Evolutionary conservation across 2,113 vertebrate genomes (phyloP).

Genomic region (Burhinus oedicnemus): DNA sequence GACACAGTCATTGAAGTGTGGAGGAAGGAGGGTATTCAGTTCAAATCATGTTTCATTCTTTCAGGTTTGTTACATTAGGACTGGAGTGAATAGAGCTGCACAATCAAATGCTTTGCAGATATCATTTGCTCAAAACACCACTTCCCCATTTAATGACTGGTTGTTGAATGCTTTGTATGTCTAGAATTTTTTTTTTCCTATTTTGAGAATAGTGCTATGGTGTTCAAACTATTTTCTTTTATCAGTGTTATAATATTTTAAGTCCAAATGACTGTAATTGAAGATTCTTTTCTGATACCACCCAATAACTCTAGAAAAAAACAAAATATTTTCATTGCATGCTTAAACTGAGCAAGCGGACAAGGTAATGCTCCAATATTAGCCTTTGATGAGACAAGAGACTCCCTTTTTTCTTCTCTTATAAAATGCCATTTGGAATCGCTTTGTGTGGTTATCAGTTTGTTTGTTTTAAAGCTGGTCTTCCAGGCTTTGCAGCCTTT

Average conservation of each 20-base stretch:
- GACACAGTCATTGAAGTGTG: neutral
- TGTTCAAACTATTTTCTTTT: neutral
- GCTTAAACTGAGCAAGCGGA: neutral
- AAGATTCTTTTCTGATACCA: neutral
- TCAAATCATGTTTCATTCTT: conserved; percentile 12
- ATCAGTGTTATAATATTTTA: neutral
- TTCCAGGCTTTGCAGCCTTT: neutral
- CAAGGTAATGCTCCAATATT: neutral
- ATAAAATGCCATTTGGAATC: neutral
- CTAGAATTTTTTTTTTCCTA: neutral
- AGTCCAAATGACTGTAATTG: neutral
- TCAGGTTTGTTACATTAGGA: neutral
- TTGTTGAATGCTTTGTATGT: neutral
- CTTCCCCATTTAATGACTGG: neutral
- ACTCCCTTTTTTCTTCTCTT: neutral
- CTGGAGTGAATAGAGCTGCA: neutral
- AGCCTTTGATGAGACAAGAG: neutral
- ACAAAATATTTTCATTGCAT: neutral
- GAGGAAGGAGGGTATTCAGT: neutral
- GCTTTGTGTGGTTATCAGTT: neutral
- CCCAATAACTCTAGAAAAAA: neutral
- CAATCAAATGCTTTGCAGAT: neutral
- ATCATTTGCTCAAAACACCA: neutral
- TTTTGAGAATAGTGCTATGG: neutral
- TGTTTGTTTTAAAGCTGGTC: neutral